Percentiles rank a stretch among this genome's conserved stretches.
phyloP scores from a whole-genome alignment of 2,113 vertebrate species.

The Hippolais icterina region DNA sequence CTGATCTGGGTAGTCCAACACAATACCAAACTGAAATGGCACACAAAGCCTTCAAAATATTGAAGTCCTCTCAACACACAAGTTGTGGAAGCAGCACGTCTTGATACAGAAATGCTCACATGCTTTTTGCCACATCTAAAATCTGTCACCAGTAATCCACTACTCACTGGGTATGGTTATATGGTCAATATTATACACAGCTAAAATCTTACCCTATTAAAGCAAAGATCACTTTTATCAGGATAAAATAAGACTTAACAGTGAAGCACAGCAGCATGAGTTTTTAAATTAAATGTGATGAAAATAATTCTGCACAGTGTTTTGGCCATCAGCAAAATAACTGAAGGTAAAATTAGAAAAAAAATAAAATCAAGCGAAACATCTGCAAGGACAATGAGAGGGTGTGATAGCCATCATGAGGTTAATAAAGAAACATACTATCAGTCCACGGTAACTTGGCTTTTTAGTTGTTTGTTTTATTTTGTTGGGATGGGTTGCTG shows the following conservation, averaged over 20 bases:
- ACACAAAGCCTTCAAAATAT: not conserved
- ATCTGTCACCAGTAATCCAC: not conserved
- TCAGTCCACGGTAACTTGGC: not conserved
- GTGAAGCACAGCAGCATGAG: not conserved
- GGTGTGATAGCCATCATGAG: not conserved
- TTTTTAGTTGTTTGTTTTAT: not conserved
- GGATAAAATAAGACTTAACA: not conserved
- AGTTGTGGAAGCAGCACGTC: not conserved
- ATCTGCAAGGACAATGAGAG: not conserved
- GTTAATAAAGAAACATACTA: not conserved
- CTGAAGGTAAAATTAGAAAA: not conserved
- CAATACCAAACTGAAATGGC: not conserved
- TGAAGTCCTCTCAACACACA: not conserved
- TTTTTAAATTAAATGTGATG: fast-evolving
- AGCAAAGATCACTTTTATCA: not conserved
- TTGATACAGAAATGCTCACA: not conserved
- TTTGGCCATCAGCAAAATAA: not conserved
- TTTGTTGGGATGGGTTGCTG: not conserved
- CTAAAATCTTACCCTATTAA: not conserved
- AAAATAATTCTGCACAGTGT: not conserved
- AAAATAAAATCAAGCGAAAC: not conserved
- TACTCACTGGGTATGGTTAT: not conserved
- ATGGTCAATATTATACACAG: not conserved
- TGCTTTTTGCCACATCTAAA: not conserved
- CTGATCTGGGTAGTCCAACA: not conserved